Evolutionary conservation across 1,140 invertebrate species (phyloP).

Genomic region (Apis mellifera): Amel_HAv3.1 CM009937.2:11256501-11257000

Average conservation of each 20-base stretch:
- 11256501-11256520: slow-evolving; percentile 47
- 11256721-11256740: background rate
- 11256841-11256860: background rate
- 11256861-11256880: slow-evolving; percentile 14
- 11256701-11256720: too few relatives aligned
- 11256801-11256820: background rate
- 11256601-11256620: background rate
- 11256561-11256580: slow-evolving; percentile 47
- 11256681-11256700: too few relatives aligned
- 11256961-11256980: background rate
- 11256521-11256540: slow-evolving; percentile 34
- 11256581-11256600: slow-evolving; percentile 1
- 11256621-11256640: too few relatives aligned
- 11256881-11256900: slow-evolving; percentile 23
- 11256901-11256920: background rate
- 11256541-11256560: slow-evolving; percentile 31
- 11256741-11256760: background rate
- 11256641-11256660: too few relatives aligned
- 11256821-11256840: background rate
- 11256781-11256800: background rate
- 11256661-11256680: too few relatives aligned
- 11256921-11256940: background rate
- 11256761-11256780: background rate
- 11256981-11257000: too few relatives aligned
- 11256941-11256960: too few relatives aligned